Base-by-base conservation (phyloP, 35 echinoderm and acorn worm species). In the Stichopus chloronotus region DNA sequence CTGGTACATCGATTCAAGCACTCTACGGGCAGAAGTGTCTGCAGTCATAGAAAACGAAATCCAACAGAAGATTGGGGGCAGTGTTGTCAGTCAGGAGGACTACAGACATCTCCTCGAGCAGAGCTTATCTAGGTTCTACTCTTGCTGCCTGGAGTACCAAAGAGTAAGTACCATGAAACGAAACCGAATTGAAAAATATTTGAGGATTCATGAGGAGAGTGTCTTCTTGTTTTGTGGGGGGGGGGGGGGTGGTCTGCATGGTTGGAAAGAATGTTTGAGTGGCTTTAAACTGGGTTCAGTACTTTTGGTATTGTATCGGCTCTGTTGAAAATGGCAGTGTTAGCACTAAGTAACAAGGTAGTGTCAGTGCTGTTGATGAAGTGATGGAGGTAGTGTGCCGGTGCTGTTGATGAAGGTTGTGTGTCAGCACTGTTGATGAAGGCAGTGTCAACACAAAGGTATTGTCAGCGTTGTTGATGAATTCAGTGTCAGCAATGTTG, bases 71-170 rank as follows among this genome's bases (percentile, higher is more conserved):
- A 84, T 96, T 9, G 94, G 95, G 10, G 97, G 97, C 17, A 86
- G 93, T 71, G 95, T 94, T 76, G 91, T 99, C 25, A 84, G 91
- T 2, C 92, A 94, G 94, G 92, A 95, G 74, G 97, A 99, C 23
- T 99, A 96, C 84, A 87, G 89, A 90, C 89, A 96, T 20, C 57
- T 96, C 79, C 22, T 96, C 63, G 91, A 95, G 58, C 97, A 99
- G 90, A 95, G 94, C 84, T 94, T 94, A 93, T 85, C 93, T 17
- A 79, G 83, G 56, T 99, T 99, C 92, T 94, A 94, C 65, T 87
- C 93, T 0, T 95, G 95, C 82, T 99, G 97, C 57, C 78, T 95
- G 43, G 90, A 99, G 65, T 99, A 99, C 56, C 97, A 99, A 59
- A 92, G 95, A 92, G 97, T 99, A 57, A 86, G 93, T 59, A 53